phyloP scores from a whole-genome alignment of 2,113 vertebrate genomes.

The Myocastor coypus region DNA sequence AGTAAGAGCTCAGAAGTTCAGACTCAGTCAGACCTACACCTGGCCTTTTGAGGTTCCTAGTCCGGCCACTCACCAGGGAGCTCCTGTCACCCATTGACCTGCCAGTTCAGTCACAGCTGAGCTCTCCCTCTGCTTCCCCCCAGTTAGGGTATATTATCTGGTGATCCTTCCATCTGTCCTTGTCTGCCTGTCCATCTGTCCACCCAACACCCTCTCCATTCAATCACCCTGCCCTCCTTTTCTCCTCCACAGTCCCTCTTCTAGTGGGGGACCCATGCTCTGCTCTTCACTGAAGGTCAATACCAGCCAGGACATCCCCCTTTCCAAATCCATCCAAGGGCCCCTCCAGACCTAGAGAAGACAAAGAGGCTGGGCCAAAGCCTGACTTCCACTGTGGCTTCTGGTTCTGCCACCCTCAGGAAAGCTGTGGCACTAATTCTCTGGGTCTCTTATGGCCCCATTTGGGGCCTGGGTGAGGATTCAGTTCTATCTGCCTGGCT shows the following conservation, averaged over 20 bases:
- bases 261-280: fast-evolving
- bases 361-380: neutral
- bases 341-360: neutral
- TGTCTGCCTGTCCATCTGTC: neutral
- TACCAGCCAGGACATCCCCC: neutral
- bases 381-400: fast-evolving
- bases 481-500: no score
- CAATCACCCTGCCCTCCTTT: neutral
- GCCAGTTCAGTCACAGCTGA: neutral
- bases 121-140: neutral
- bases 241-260: neutral
- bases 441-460: neutral
- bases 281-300: neutral
- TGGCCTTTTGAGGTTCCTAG: neutral
- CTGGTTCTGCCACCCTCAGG: fast-evolving
- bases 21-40: neutral
- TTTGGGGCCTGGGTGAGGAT: neutral
- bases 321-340: neutral
- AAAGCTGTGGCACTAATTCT: neutral
- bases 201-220: no score
- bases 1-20: neutral
- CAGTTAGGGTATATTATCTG: no score
- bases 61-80: no score
- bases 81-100: neutral
- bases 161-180: neutral